Conservation (phyloP, 2,113 vertebrate genomes). For the Oncorhynchus masou region DNA sequence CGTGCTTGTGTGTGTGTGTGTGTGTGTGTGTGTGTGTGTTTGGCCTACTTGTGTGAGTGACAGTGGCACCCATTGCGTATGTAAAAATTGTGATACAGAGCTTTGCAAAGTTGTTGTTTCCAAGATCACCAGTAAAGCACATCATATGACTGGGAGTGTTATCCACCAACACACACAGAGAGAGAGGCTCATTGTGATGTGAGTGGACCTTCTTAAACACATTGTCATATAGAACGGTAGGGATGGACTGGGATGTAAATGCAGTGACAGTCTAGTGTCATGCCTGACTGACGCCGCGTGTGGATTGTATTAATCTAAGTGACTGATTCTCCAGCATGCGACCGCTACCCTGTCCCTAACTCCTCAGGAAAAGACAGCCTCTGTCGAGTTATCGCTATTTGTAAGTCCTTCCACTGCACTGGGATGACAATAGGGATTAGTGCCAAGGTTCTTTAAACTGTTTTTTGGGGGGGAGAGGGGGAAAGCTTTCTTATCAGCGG, state of each 20-base stretch:
- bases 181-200: slow-evolving; percentile 4
- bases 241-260: slow-evolving; percentile 67
- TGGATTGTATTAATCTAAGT: slow-evolving; percentile 77
- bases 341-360: slow-evolving; percentile 67
- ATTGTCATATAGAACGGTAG: slow-evolving; percentile 58
- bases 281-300: slow-evolving; percentile 65
- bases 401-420: slow-evolving; percentile 75
- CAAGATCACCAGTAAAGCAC: slow-evolving; percentile 47
- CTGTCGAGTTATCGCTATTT: slow-evolving; percentile 72
- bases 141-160: slow-evolving; percentile 44
- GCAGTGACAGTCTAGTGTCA: slow-evolving; percentile 69
- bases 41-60: neutral
- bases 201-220: slow-evolving; percentile 48
- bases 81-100: slow-evolving; percentile 39
- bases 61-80: slow-evolving; percentile 42
- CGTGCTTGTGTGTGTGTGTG: slow-evolving; percentile 36
- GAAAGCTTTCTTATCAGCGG: slow-evolving; percentile 68
- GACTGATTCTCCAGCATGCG: slow-evolving; percentile 61
- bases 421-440: slow-evolving; percentile 82
- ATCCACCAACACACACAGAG: slow-evolving; percentile 60
- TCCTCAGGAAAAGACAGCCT: slow-evolving; percentile 72
- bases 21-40: neutral
- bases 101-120: slow-evolving; percentile 65
- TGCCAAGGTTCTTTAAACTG: slow-evolving; percentile 74
- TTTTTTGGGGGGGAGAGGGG: slow-evolving; percentile 54